Base-by-base conservation (phyloP, 2,113 vertebrate genomes). In the Antechinus flavipes region DNA sequence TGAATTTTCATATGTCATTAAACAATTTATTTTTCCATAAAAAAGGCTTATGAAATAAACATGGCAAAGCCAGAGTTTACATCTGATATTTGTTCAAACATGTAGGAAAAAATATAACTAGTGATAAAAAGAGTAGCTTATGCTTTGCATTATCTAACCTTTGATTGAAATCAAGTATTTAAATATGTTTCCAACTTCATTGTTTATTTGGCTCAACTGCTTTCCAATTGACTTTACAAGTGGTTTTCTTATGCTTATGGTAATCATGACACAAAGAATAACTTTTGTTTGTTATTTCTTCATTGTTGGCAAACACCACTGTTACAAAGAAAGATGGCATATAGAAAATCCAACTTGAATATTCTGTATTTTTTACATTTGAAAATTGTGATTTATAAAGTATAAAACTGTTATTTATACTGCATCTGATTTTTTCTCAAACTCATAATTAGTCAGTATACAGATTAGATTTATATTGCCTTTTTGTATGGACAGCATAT, bases 361-460 rank as follows among this genome's bases (percentile, higher is more conserved):
- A 95, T 93, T 68, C 93, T 94, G 58, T 93, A 92, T 93, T 97
- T 84, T 91, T 98, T 76, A 27, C 93, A 97, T 97, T 94, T 52
- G 94, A 95, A 95, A 90, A 90, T 91, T 56, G 89, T 94, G n/a
- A n/a, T 95, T 96, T 95, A 93, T 97, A 97, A 97, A 58, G 25
- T 95, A 90, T 94, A 96, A 97, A 98, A 96, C 94, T 95, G 95
- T 95, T 97, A 89, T 97, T 97, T 97, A 94, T 97, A 54, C 96
- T 0, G 25, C 97, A 93, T 97, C 98, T 97, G 97, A 23, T 84
- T 42, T 84, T 84, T 97, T 96, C n/a, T 91, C 93, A 94, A 94
- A 89, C 54, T 94, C 23, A 52, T 68, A 50, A 54, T 90, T 92
- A 95, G 94, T 68, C 24, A 54, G 92, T 11, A 23, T 92, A 95